A percentile compares a stretch with the other conserved stretches of the same genome.
Evolutionary conservation across 2,113 vertebrate species (phyloP).

Genomic region (Gymnogyps californianus): DNA sequence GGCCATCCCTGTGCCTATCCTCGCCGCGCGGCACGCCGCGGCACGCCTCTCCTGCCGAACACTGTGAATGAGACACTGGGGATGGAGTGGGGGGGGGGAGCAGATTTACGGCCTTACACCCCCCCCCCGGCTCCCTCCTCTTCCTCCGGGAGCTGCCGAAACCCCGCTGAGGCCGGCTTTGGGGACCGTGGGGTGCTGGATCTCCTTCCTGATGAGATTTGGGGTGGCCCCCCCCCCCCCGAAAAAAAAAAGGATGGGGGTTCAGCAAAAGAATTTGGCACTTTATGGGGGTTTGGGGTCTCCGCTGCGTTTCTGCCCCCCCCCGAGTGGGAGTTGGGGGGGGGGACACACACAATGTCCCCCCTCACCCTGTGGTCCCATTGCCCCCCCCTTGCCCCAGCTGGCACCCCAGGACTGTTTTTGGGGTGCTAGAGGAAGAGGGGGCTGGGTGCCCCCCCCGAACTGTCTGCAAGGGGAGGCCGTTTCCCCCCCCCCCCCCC

Average conservation of each 20-base stretch:
- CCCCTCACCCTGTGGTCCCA: too few species aligned
- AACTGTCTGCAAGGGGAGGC: too few species aligned
- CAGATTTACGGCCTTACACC: background rate
- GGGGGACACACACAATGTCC: too few species aligned
- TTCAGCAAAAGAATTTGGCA: background rate
- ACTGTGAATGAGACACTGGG: background rate
- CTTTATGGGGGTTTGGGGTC: background rate
- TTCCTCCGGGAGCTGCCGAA: background rate
- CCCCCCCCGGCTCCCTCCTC: background rate
- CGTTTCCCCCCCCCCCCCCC: too few species aligned
- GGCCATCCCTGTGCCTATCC: background rate
- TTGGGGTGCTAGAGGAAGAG: too few species aligned
- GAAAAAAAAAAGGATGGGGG: background rate
- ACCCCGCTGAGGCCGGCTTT: background rate
- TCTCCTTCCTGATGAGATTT: background rate
- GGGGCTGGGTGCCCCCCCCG: too few species aligned
- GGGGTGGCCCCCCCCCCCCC: background rate
- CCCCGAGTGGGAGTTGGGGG: background rate
- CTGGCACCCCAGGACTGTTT: too few species aligned
- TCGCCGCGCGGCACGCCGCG: too few species aligned
- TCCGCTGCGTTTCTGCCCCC: background rate
- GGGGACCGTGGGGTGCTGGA: background rate
- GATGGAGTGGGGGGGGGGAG: too few species aligned
- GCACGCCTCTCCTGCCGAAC: background rate
- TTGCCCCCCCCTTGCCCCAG: too few species aligned